Evolutionary conservation across 2,797 vertebrate species (phyloP), one percentile per base, ranked within the genome.

Genomic region (Falco biarmicus): DNA sequence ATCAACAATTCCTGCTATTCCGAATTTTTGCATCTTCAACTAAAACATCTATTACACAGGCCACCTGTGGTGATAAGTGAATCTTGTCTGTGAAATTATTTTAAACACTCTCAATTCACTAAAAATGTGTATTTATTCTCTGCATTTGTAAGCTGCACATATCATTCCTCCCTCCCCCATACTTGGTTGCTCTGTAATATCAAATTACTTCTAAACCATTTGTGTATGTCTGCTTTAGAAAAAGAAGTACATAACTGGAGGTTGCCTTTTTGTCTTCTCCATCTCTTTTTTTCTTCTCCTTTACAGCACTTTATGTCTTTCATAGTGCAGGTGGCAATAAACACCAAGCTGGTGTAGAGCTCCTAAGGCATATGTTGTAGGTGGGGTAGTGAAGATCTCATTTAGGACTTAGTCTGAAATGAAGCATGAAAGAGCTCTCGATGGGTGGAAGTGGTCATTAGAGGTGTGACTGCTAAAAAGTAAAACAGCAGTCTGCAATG

Each of bases 21-120:
- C 26, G 25, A 96, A 97, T 94, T 97, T 97, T 97, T 97, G 93
- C 96, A 95, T 97, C 93, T 98, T 95, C 90, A 96, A 95, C 81
- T 93, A 97, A 96, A 93, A 85, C 86, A 92, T 78, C 97, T 97
- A 96, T 97, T 97, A 96, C 65, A 54, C 24, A 90, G 96, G 76
- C 93, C 96, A 93, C 96, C 96, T 91, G 96, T 95, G 88, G 96
- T 94, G 96, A 96, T 97, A 97, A 98, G 96, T 97, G 97, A 95
- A 94, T 97, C 93, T 97, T 91, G 93, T 95, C 96, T 95, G 83
- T 90, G 96, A 97, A 98, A 96, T 97, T 95, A 96, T 97, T 97
- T 93, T 97, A 97, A 97, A 97, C 95, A 92, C 93, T 97, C 97
- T 93, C 96, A 96, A 87, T 97, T 96, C 94, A 96, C 94, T 92